These are phyloP conservation scores for Gallinago undulata DNA, from an alignment of 2,113 vertebrate species.

Conservation along the genomic window DNA sequence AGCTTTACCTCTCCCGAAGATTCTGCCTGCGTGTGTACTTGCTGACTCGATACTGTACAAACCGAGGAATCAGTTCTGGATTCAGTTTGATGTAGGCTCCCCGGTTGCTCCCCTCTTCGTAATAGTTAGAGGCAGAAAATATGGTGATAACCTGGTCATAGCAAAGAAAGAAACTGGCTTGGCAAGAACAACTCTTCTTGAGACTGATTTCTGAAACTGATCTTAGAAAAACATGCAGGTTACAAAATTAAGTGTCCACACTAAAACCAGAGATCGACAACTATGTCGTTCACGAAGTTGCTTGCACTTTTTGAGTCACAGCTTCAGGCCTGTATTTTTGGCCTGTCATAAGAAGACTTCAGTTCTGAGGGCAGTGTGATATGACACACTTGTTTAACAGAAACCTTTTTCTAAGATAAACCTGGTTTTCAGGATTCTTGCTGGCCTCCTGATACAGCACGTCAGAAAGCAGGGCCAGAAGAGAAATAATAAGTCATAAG, in stretches of 20 bases:
- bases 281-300: neutral
- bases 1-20: constrained; percentile 83
- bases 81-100: constrained; percentile 92
- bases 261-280: neutral
- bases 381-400: neutral
- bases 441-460: neutral
- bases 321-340: neutral
- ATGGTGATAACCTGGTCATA: constrained; percentile 88
- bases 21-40: constrained; percentile 78
- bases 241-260: neutral
- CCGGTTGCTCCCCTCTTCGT: constrained; percentile 93
- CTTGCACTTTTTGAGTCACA: neutral
- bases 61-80: constrained; percentile 78
- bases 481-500: neutral
- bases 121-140: constrained; percentile 98
- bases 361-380: neutral
- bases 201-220: neutral
- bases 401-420: neutral
- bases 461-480: neutral
- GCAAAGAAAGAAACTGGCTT: constrained; percentile 4
- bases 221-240: neutral
- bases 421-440: neutral
- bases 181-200: neutral
- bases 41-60: constrained; percentile 93
- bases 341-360: neutral